phyloP scores from a whole-genome alignment of 2,888 invertebrate species.

The Pteria penguin region DNA sequence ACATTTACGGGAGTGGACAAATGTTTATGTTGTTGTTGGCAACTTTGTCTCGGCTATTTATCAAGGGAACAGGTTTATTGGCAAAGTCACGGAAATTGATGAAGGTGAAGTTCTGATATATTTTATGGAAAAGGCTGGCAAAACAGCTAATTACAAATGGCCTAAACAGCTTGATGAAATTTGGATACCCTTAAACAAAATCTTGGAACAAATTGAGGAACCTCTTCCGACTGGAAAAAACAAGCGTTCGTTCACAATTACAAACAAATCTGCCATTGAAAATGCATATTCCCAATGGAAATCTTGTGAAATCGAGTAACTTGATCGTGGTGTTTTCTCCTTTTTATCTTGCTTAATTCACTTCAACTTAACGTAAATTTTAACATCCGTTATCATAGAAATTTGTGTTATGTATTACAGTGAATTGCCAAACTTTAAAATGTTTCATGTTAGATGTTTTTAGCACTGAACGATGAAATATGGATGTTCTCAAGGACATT shows the following conservation, averaged over 20 bases:
- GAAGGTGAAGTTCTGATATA: not conserved
- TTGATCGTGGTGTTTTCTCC: not conserved
- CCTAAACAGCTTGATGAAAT: not conserved
- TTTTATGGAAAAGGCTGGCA: not conserved
- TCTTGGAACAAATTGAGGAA: not conserved
- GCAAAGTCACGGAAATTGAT: not conserved
- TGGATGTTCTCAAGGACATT: not conserved
- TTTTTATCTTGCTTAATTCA: not conserved
- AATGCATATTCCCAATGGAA: not conserved
- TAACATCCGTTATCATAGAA: not conserved
- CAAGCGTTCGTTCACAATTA: not conserved
- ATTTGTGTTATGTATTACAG: not conserved
- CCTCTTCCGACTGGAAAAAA: not conserved
- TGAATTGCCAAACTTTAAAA: not conserved
- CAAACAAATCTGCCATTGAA: not conserved
- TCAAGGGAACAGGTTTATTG: not conserved
- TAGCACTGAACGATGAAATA: not conserved
- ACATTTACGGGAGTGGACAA: not conserved
- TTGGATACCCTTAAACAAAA: not conserved
- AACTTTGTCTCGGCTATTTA: slow-evolving; percentile 9
- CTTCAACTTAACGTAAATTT: not conserved
- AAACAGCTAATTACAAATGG: not conserved
- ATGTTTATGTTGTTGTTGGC: not conserved
- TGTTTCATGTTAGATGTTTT: not conserved
- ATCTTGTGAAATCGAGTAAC: not conserved